These are phyloP conservation scores for Melanostigma gelatinosum DNA, from an alignment of 2,113 vertebrate species.

Conservation along the genomic window DNA sequence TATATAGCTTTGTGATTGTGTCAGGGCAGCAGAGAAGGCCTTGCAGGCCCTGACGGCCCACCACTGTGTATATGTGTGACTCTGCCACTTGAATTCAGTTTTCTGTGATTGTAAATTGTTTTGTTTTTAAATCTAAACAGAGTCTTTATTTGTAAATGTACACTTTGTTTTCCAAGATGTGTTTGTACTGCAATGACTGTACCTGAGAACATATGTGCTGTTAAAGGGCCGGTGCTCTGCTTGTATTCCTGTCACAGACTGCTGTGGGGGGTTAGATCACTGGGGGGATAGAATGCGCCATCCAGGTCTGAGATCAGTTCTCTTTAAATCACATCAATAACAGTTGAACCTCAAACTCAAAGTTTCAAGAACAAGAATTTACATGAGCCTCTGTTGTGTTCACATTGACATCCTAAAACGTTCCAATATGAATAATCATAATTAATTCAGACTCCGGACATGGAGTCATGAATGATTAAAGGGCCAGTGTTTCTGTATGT, in stretches of 20 bases:
- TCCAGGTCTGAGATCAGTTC: background rate
- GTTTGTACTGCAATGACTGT: conserved; percentile 11
- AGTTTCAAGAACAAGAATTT: background rate
- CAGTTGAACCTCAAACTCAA: background rate
- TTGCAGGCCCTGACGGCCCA: no score
- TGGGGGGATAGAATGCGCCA: no score
- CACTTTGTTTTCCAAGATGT: conserved; percentile 42
- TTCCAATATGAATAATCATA: background rate
- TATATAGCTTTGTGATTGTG: no score
- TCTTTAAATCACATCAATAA: background rate
- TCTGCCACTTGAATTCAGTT: conserved; percentile 64
- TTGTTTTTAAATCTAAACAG: conserved; percentile 45
- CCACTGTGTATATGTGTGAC: conserved; percentile 7
- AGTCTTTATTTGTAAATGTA: conserved; percentile 61
- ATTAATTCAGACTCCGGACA: background rate
- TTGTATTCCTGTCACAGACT: background rate
- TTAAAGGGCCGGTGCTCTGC: background rate
- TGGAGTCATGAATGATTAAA: background rate
- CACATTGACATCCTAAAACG: background rate
- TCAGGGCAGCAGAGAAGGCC: no score
- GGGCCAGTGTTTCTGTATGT: background rate
- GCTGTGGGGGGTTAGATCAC: background rate
- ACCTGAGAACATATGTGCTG: conserved; percentile 18
- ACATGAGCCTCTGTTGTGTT: background rate
- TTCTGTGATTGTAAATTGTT: conserved; percentile 63